phyloP scores from a whole-genome alignment of 2,113 vertebrate genomes.

The Turdus rufiventris region DNA sequence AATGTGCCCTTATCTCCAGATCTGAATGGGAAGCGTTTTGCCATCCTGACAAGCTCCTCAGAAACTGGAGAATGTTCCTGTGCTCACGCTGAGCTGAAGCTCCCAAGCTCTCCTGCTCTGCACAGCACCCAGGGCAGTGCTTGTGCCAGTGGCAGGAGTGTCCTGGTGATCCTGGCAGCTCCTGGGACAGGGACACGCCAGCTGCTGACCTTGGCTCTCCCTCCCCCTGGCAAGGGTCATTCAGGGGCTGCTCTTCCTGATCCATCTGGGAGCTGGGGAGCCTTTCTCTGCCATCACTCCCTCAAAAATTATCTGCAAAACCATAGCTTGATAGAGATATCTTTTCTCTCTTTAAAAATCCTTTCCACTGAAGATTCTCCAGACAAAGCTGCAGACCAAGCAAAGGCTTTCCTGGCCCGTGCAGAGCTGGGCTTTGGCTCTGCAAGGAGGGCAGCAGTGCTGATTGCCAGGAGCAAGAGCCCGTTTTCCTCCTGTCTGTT shows the following conservation, averaged over 20 bases:
- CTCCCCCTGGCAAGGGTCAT: no score
- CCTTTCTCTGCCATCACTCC: background rate
- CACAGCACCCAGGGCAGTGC: background rate
- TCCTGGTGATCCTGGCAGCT: background rate
- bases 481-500: background rate
- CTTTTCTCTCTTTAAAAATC: background rate
- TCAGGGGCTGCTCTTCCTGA: background rate
- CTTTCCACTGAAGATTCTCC: background rate
- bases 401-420: background rate
- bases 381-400: background rate
- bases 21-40: slow-evolving; percentile 41
- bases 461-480: background rate
- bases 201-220: background rate
- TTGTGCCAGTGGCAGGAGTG: background rate
- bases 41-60: slow-evolving; percentile 19
- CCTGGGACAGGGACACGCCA: background rate
- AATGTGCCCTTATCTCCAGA: slow-evolving; percentile 33
- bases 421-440: background rate
- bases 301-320: background rate
- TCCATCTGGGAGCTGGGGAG: background rate
- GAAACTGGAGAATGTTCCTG: background rate
- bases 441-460: background rate
- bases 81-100: background rate
- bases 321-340: accelerated
- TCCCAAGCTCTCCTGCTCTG: background rate